Evolutionary conservation across 2,113 vertebrate genomes (phyloP).

Genomic region (Saccopteryx bilineata): DNA sequence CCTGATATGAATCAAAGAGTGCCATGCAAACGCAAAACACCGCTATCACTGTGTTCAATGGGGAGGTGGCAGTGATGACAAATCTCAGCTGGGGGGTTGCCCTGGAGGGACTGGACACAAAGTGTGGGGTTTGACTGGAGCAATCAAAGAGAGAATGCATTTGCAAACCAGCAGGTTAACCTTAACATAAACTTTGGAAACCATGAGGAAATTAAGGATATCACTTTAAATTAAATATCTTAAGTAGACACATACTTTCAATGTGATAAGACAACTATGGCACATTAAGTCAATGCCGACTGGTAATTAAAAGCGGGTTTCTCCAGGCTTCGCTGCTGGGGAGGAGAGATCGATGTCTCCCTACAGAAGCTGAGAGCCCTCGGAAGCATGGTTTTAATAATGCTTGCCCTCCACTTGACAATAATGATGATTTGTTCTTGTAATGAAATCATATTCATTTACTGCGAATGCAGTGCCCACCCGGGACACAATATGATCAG

Average conservation of each 20-base stretch:
- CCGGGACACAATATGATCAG: rapidly evolving
- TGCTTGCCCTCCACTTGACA: background rate
- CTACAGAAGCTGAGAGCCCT: background rate
- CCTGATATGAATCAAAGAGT: rapidly evolving
- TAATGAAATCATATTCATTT: slow-evolving; percentile 46
- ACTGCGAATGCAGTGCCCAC: rapidly evolving
- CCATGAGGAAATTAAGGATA: slow-evolving; percentile 69
- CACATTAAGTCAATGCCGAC: slow-evolving; percentile 52
- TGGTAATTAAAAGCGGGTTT: slow-evolving; percentile 71
- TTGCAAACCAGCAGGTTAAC: slow-evolving; percentile 15
- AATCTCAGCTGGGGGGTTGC: background rate
- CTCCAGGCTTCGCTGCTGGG: background rate
- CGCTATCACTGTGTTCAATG: rapidly evolving
- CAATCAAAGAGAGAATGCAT: background rate
- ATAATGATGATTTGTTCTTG: slow-evolving; percentile 61
- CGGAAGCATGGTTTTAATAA: slow-evolving; percentile 69
- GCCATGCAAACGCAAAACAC: rapidly evolving
- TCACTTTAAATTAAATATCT: slow-evolving; percentile 74
- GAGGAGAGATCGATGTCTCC: background rate
- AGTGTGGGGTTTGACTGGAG: background rate
- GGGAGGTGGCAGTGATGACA: background rate
- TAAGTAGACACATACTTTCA: slow-evolving; percentile 49
- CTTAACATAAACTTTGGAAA: slow-evolving; percentile 42
- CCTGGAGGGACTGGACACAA: background rate
- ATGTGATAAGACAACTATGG: slow-evolving; percentile 72